Percentiles rank a stretch among this genome's conserved stretches.
Conservation (phyloP, 2,888 invertebrate species). For the Erannis defoliaria region DNA sequence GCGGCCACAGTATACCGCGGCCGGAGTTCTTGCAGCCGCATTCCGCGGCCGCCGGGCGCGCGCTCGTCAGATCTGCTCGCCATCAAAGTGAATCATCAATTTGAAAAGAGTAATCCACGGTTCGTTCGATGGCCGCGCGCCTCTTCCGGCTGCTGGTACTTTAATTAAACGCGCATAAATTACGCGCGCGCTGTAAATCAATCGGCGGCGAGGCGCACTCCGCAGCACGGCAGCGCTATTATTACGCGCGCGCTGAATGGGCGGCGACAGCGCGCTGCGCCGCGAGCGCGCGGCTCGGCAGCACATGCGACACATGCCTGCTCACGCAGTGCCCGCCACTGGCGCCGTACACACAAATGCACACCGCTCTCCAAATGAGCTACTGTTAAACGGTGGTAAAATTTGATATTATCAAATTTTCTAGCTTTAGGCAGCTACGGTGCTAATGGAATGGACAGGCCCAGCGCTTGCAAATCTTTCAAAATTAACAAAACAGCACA, state of each 20-base stretch:
- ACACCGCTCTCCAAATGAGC: too few relatives aligned
- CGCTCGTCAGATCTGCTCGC: slow-evolving; percentile 22
- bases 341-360: too few relatives aligned
- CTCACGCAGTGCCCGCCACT: too few relatives aligned
- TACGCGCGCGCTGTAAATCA: slow-evolving; percentile 72
- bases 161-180: slow-evolving; percentile 83
- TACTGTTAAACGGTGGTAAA: too few relatives aligned
- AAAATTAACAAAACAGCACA: too few relatives aligned
- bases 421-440: too few relatives aligned
- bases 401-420: too few relatives aligned
- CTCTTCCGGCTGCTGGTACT: slow-evolving; percentile 78
- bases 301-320: too few relatives aligned
- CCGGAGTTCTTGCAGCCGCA: slow-evolving; percentile 26
- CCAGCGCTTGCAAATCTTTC: too few relatives aligned
- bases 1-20: slow-evolving; percentile 30
- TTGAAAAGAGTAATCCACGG: slow-evolving; percentile 36
- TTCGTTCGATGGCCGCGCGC: slow-evolving; percentile 36
- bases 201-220: slow-evolving; percentile 57
- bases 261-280: slow-evolving; percentile 22
- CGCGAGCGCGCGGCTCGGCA: slow-evolving; percentile 51
- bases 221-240: slow-evolving; percentile 49
- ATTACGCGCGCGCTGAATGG: slow-evolving; percentile 63
- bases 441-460: too few relatives aligned
- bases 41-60: slow-evolving; percentile 14
- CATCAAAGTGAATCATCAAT: slow-evolving; percentile 51